Evolutionary conservation across 2,113 vertebrate species (phyloP).

Genomic region (Crocuta crocuta): DNA sequence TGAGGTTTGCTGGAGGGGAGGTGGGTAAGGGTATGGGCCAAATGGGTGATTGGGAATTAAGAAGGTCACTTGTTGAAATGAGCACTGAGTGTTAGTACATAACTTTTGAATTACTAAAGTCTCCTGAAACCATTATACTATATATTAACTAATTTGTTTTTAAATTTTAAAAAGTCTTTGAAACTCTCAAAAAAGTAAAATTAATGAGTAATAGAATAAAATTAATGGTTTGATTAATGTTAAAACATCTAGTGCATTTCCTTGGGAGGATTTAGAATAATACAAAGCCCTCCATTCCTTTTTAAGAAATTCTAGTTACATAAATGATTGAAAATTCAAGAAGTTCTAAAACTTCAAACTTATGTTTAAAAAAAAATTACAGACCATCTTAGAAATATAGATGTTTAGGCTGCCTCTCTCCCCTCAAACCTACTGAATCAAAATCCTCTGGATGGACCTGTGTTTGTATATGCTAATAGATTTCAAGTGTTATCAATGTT

Average conservation of each 20-base stretch:
- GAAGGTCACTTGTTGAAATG: too few relatives aligned
- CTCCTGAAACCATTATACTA: too few relatives aligned
- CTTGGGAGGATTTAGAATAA: constrained; percentile 5
- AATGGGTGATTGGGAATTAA: too few relatives aligned
- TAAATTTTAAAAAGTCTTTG: too few relatives aligned
- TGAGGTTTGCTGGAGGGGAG: too few relatives aligned
- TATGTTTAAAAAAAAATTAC: neutral
- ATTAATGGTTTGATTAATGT: constrained; percentile 48
- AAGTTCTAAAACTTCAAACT: neutral
- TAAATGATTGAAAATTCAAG: neutral
- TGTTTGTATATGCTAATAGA: neutral
- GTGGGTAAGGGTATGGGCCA: too few relatives aligned
- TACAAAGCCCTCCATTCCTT: neutral
- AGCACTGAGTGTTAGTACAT: too few relatives aligned
- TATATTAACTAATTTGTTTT: too few relatives aligned
- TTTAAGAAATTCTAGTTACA: neutral
- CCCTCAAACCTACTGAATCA: neutral
- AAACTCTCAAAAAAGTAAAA: too few relatives aligned
- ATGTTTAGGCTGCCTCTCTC: neutral
- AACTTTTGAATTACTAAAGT: too few relatives aligned
- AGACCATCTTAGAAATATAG: neutral
- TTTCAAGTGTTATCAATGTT: neutral
- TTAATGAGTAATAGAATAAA: neutral
- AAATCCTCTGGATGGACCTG: neutral
- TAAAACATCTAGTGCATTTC: neutral